phyloP scores from a whole-genome alignment of 2,797 vertebrate species.

The Enteromius trimaculatus region DNA sequence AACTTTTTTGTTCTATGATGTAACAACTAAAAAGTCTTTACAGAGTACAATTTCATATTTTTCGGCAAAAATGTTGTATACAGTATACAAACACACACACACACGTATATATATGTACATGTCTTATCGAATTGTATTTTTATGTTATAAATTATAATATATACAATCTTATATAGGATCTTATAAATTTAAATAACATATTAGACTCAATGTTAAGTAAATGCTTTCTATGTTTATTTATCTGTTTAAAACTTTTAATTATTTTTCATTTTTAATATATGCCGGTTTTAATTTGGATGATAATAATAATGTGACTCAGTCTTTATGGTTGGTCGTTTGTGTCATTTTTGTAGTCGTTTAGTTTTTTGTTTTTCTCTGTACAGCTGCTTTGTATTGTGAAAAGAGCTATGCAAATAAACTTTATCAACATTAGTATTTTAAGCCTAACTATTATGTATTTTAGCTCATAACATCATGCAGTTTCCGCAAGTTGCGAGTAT shows the following conservation, averaged over 20 bases:
- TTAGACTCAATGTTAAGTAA: no score
- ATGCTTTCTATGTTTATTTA: no score
- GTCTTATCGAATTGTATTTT: no score
- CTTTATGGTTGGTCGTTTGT: background rate
- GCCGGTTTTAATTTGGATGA: background rate
- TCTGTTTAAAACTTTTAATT: background rate
- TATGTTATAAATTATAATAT: no score
- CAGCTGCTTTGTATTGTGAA: no score
- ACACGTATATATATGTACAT: no score
- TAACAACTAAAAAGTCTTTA: background rate
- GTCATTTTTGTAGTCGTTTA: no score
- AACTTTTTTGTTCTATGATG: background rate
- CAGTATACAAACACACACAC: no score
- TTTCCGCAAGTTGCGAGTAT: background rate
- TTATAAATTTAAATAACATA: no score
- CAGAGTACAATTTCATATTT: background rate
- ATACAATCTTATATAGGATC: no score
- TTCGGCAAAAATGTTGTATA: background rate
- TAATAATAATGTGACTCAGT: background rate
- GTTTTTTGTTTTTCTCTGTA: no score
- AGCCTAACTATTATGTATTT: background rate
- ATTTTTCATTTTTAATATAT: background rate
- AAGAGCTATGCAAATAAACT: no score
- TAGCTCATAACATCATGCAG: background rate
- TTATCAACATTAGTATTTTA: background rate